Evolutionary conservation across 1,140 invertebrate genomes (phyloP).

Genomic region (Bradynema listronoti): DNA sequence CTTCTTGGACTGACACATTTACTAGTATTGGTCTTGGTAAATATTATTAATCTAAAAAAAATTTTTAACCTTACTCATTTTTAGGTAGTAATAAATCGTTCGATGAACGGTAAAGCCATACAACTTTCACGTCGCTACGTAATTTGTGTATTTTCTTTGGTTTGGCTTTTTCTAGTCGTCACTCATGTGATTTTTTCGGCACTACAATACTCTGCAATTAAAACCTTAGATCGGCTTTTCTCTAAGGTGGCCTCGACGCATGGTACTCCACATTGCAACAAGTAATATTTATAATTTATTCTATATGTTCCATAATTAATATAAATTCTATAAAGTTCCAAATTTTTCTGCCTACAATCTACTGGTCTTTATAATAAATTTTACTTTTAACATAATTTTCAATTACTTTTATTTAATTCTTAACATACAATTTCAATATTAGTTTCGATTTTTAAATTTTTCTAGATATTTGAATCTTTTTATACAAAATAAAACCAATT

Average conservation of each 20-base stretch:
- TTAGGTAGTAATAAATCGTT: constrained; percentile 50
- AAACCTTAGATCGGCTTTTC: constrained; percentile 49
- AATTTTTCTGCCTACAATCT: too few relatives aligned
- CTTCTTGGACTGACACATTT: constrained; percentile 51
- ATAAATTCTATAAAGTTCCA: too few relatives aligned
- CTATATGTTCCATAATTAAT: too few relatives aligned
- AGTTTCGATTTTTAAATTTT: too few relatives aligned
- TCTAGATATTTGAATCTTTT: too few relatives aligned
- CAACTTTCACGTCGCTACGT: constrained; percentile 45
- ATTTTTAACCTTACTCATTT: constrained; percentile 11
- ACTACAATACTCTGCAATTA: constrained; percentile 50
- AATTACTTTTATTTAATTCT: too few relatives aligned
- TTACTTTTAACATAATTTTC: background rate
- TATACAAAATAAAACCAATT: too few relatives aligned
- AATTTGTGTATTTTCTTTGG: constrained; percentile 43
- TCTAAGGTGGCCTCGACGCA: constrained; percentile 18
- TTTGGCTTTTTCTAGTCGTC: constrained; percentile 52
- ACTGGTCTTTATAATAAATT: background rate
- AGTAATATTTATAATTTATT: too few relatives aligned
- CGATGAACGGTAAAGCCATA: constrained; percentile 55
- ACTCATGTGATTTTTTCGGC: constrained; percentile 52
- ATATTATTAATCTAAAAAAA: background rate
- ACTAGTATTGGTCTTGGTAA: constrained; percentile 44
- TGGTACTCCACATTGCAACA: too few relatives aligned
- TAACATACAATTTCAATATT: too few relatives aligned